Evolutionary conservation across 1,140 invertebrate species (phyloP), one percentile per base, ranked within the genome.

Genomic region (Pomacea maculata): DNA sequence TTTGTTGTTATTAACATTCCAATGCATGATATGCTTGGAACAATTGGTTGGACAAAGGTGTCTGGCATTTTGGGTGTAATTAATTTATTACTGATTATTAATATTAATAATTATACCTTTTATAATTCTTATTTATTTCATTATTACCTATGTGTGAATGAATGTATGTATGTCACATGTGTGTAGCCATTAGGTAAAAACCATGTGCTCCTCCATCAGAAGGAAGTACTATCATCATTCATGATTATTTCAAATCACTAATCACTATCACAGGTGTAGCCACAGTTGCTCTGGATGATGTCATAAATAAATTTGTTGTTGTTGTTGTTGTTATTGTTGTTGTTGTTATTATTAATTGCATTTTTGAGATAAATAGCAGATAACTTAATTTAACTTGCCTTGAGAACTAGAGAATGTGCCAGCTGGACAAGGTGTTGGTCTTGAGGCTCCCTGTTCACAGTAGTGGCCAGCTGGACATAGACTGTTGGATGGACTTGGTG

Each of bases 401-500:
- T 61, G 74, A 15, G 83, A 85, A 79, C 84, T 82, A 15, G 87
- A 88, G 79, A 88, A 85, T 12, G 88, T 88, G 12, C 89, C 89
- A 14, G 88, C 84, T 70, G 89, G 89, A 80, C 89, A 91, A 7
- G 87, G 86, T 14, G 84, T 85, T 2, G 89, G 87, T 14, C 87
- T 87, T 21, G 78, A 74, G 25, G 89, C 87, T 10, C 88, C 88
- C 68, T 61, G 34, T 21, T 80, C 79, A 83, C 89, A 90, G 83
- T 90, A 90, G 74, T 86, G 79, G 29, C 88, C 88, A 0, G 79
- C 76, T 25, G 85, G 86, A 78, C 89, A 90, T 25, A 79, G 64
- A 12, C 78, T 83, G 25, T 65, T 74, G 19, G 88, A 81, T 21
- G 87, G 87, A 75, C 89, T 84, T 4, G 87, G 85, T 17, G 80